Evolutionary conservation across 2,888 invertebrate genomes (phyloP), one percentile per base, ranked within the genome.

Genomic region (Glyphotaelius pellucidus): DNA sequence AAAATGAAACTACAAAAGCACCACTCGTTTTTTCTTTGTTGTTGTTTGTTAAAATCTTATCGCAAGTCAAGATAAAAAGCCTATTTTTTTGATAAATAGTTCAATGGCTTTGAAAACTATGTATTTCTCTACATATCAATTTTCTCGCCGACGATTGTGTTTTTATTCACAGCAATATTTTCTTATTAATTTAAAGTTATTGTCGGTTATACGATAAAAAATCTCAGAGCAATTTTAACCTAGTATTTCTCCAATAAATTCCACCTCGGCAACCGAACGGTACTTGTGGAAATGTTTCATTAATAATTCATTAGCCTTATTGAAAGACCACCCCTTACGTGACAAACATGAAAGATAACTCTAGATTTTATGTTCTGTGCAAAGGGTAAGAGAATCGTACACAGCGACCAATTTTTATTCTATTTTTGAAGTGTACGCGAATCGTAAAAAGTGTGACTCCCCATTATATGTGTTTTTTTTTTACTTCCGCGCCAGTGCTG

Each of bases 271-370:
- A 42, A 83, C 47, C 42, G 52, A 84, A 79, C 30, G 15, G 79
- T 79, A 84, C 67, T 67, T 85, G 32, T 85, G 67, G n/a, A 90
- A 90, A 67, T 90, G 90, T 90, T 90, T 85, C 90, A 90, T 90
- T 90, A 90, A 90, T 90, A 90, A 90, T 90, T 90, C 90, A 90
- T 90, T 90, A 90, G 79, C 80, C 79, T 80, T 89, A 87, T 87
- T 87, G 87, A 87, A 35, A 87, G 87, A 87, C 47, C 67, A 67
- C 31, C 67, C 87, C 15, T 32, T 31, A 87, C 87, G 87, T 87
- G 87, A 87, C 87, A 87, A 35, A 67, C 25, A 15, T 67, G 32
- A 85, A 67, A 87, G 52, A 87, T 87, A 87, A 32, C 87, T 47
- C 87, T 31, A 32, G 5, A 32, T 87, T 87, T 87, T 67, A 67